These are phyloP conservation scores for Dipodomys spectabilis DNA, from an alignment of 2,113 vertebrate species.

Conservation along the genomic window DNA sequence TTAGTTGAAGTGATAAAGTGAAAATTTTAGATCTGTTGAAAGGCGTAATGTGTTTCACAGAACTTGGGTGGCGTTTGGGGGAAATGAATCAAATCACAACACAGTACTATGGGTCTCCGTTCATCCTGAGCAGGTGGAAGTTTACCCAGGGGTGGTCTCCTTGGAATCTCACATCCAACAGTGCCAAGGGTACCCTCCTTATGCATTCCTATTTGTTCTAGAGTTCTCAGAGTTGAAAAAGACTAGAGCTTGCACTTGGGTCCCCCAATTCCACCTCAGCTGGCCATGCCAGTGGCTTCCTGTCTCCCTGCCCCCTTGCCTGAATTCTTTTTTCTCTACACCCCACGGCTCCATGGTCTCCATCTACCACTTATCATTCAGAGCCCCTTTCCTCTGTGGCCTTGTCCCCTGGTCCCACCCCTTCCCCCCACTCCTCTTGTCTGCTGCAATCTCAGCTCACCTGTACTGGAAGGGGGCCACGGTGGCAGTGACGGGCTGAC, in stretches of 20 bases:
- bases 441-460: conserved; percentile 70
- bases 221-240: neutral
- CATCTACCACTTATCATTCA: neutral
- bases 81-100: too few species aligned
- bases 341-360: neutral
- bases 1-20: too few species aligned
- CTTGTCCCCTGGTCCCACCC: neutral
- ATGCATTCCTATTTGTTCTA: neutral
- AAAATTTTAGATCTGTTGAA: too few species aligned
- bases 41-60: too few species aligned
- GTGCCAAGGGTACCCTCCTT: neutral
- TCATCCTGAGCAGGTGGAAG: too few species aligned
- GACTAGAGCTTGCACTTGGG: neutral
- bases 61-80: too few species aligned
- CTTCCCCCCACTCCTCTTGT: too few species aligned
- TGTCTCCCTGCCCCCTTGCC: neutral
- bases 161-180: too few species aligned
- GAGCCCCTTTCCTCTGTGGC: neutral
- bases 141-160: too few species aligned
- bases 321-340: too few species aligned
- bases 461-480: conserved; percentile 89
- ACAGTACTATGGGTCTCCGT: too few species aligned
- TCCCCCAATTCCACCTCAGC: neutral
- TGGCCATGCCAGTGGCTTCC: neutral
- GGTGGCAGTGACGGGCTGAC: conserved; percentile 83